phyloP scores from a whole-genome alignment of 2,113 vertebrate genomes.

The Ahaetulla prasina region DNA sequence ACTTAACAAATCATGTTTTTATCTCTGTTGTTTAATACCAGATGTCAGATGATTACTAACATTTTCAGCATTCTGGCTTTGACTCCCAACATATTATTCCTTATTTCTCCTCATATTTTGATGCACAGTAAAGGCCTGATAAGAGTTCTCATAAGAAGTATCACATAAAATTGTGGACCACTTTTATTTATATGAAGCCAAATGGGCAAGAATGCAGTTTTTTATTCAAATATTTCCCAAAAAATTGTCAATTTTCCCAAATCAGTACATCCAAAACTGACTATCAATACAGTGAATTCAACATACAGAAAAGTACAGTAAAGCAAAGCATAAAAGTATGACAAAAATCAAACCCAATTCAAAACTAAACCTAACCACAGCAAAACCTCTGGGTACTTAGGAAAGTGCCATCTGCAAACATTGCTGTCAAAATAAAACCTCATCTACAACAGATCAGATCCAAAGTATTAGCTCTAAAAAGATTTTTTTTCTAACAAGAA shows the following conservation, averaged over 20 bases:
- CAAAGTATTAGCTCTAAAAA: background rate
- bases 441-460: background rate
- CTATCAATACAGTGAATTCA: background rate
- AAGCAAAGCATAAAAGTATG: background rate
- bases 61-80: no score
- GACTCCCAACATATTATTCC: no score
- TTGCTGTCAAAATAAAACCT: background rate
- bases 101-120: no score
- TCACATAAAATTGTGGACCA: no score
- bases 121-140: no score
- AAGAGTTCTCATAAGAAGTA: no score
- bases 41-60: no score
- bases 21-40: no score
- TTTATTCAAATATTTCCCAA: background rate
- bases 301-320: background rate
- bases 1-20: no score
- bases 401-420: background rate
- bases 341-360: background rate
- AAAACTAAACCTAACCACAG: background rate
- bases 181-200: background rate
- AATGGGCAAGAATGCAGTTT: background rate
- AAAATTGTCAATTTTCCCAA: background rate
- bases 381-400: fast-evolving
- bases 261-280: background rate
- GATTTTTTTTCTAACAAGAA: no score